phyloP scores from a whole-genome alignment of 2,888 invertebrate genomes.

The Chromoteleia sp. region DNA sequence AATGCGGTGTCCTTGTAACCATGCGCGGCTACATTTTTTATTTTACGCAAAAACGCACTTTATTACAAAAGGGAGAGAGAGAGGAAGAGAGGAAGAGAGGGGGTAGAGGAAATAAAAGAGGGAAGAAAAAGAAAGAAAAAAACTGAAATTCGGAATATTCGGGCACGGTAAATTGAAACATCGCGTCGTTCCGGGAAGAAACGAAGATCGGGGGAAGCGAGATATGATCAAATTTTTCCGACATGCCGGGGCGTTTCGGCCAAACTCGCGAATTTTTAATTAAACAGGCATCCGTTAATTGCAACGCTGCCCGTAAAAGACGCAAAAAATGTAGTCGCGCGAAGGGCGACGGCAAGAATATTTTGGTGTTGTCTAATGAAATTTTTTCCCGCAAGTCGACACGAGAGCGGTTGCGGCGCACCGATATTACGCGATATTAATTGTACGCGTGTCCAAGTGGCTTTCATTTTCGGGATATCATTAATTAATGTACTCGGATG shows the following conservation, averaged over 20 bases:
- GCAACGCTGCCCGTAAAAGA: slow-evolving; percentile 37
- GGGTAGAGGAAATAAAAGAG: neutral
- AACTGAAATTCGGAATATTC: slow-evolving; percentile 7
- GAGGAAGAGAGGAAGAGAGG: no score
- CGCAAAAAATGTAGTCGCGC: slow-evolving; percentile 45
- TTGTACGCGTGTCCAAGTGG: slow-evolving; percentile 11
- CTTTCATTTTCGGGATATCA: slow-evolving; percentile 22
- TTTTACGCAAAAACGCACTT: slow-evolving; percentile 22
- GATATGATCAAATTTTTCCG: slow-evolving; percentile 59
- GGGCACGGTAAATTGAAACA: slow-evolving; percentile 52
- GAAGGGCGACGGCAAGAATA: slow-evolving; percentile 29
- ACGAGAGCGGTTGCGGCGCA: slow-evolving; percentile 2
- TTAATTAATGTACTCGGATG: slow-evolving; percentile 33
- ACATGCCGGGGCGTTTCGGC: slow-evolving; percentile 40
- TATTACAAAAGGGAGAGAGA: no score
- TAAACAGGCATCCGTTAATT: slow-evolving; percentile 70
- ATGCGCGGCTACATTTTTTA: slow-evolving; percentile 10
- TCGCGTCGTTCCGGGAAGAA: slow-evolving; percentile 20
- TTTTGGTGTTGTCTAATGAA: slow-evolving; percentile 55
- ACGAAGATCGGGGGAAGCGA: slow-evolving; percentile 34
- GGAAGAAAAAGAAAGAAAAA: slow-evolving; percentile 13
- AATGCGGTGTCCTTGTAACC: neutral
- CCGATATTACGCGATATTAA: slow-evolving; percentile 42
- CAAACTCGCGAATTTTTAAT: slow-evolving; percentile 67
- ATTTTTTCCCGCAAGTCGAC: slow-evolving; percentile 19